Evolutionary conservation across 2,797 vertebrate species (phyloP).

Genomic region (Amblyopsis hoosieri): DNA sequence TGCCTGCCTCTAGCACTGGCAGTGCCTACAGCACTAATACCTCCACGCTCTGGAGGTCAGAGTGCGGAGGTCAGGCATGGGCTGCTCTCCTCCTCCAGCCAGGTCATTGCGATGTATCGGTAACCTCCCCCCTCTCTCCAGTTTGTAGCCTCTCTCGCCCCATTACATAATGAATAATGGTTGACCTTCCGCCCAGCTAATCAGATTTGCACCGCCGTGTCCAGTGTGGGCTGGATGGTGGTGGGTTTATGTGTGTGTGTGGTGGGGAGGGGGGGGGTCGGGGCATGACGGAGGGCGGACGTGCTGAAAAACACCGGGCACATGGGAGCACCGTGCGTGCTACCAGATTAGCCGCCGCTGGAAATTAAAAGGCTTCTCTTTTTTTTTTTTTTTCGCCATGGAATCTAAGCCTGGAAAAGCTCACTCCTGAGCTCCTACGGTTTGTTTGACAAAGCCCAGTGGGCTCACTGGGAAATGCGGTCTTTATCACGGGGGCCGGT

Average conservation of each 20-base stretch:
- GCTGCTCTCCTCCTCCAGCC: conserved; percentile 62
- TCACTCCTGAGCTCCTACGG: conserved; percentile 42
- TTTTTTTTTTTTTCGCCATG: conserved; percentile 19
- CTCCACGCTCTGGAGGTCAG: conserved; percentile 48
- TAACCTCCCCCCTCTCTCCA: conserved; percentile 60
- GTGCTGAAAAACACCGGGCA: conserved; percentile 48
- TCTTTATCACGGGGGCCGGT: conserved; percentile 39
- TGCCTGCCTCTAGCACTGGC: conserved; percentile 1
- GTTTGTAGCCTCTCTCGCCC: conserved; percentile 70
- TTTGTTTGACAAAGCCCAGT: conserved; percentile 55
- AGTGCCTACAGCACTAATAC: conserved; percentile 38
- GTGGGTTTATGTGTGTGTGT: conserved; percentile 40
- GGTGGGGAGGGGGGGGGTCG: conserved; percentile 46
- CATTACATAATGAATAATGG: conserved; percentile 82
- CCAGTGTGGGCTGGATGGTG: not conserved
- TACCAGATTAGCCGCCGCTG: conserved; percentile 51
- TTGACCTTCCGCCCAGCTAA: conserved; percentile 77
- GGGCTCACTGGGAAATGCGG: conserved; percentile 31
- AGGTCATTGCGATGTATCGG: conserved; percentile 73
- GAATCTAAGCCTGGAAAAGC: conserved; percentile 56
- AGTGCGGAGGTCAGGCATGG: conserved; percentile 46
- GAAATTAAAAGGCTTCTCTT: conserved; percentile 47
- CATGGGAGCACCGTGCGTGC: conserved; percentile 31
- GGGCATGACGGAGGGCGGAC: conserved; percentile 37
- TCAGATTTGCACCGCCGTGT: conserved; percentile 68